phyloP scores from a whole-genome alignment of 1,140 invertebrate genomes.

The Daktulosphaira vitifoliae region DNA sequence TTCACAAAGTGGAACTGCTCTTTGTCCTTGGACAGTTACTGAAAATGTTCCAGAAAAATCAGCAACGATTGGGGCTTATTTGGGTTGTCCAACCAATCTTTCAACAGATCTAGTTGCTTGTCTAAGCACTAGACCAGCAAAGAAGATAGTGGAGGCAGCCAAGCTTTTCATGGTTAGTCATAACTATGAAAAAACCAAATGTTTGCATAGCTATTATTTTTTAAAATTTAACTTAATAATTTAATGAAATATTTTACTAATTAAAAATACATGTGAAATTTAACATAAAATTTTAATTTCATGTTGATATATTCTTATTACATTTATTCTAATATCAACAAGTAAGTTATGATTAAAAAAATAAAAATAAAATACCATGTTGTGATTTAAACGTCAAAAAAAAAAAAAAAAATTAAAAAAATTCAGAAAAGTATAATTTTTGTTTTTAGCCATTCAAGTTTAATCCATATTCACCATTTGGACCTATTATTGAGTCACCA shows the following conservation, averaged over 20 bases:
- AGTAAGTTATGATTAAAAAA: no score
- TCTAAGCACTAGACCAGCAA: constrained; percentile 53
- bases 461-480: constrained; percentile 55
- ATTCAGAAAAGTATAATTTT: not conserved
- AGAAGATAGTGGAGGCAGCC: constrained; percentile 46
- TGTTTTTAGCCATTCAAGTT: constrained; percentile 46
- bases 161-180: constrained; percentile 45
- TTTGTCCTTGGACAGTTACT: constrained; percentile 61
- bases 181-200: constrained; percentile 39
- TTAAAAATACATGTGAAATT: not conserved
- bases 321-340: no score
- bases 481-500: constrained; percentile 49
- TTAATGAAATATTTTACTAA: not conserved
- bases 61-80: constrained; percentile 50
- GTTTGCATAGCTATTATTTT: constrained; percentile 40
- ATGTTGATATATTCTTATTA: no score
- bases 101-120: constrained; percentile 59
- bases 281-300: no score
- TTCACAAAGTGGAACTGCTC: constrained; percentile 51
- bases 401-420: no score
- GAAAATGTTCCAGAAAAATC: constrained; percentile 59
- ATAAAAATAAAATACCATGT: no score
- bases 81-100: constrained; percentile 58
- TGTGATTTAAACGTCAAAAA: no score
- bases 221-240: not conserved